Conservation (phyloP, 2,113 vertebrate species). For the Cercopithecus mona region DNA sequence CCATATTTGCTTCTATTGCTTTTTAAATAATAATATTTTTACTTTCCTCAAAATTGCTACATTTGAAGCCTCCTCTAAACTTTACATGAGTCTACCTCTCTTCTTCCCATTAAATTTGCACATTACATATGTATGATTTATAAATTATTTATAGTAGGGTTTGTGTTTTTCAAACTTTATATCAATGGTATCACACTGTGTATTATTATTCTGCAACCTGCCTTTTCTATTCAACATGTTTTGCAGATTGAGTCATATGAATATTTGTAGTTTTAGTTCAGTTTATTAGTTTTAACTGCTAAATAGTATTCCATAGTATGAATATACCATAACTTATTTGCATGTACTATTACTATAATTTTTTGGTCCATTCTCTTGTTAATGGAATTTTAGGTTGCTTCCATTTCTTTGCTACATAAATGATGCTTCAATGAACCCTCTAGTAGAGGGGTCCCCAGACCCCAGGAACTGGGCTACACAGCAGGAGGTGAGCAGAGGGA, state of each 20-base stretch:
- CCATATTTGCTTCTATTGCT: background rate
- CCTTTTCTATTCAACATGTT: background rate
- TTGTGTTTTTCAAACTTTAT: background rate
- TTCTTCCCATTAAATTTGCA: background rate
- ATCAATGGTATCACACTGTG: background rate
- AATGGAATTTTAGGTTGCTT: background rate
- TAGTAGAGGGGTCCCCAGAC: no score
- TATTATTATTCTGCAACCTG: background rate
- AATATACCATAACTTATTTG: background rate
- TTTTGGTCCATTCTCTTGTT: background rate
- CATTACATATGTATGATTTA: background rate
- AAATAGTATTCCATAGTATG: background rate
- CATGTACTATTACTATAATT: no score
- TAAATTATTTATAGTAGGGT: background rate
- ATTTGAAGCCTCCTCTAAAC: background rate
- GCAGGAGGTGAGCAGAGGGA: no score
- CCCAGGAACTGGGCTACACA: no score
- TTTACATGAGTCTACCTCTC: background rate
- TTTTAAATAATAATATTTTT: slow-evolving; percentile 28
- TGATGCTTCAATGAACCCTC: background rate
- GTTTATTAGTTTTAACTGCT: background rate
- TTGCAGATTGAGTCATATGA: background rate
- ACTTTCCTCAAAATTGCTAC: background rate
- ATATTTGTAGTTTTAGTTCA: background rate
- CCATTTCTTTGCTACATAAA: background rate